Base-by-base conservation (phyloP, 1,140 invertebrate species). In the Latrodectus geometricus region DNA sequence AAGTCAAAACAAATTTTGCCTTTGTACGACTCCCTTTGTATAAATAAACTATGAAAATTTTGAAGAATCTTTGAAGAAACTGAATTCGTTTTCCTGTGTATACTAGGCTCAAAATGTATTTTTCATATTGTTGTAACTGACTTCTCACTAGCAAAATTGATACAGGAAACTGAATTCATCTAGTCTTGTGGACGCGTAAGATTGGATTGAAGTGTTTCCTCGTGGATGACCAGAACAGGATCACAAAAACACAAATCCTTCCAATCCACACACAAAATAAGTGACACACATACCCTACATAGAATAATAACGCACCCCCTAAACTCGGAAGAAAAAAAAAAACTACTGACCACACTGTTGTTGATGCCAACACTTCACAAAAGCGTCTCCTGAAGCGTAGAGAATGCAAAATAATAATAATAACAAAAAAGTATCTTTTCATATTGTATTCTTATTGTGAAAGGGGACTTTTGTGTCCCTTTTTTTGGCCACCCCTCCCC, bases 271-370 rank as follows among this genome's bases (percentile, higher is more conserved):
- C 75, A 77, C 23, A 77, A 23, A 77, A 14, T 52, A 35, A 17
- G 17, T 20, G 65, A 65, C 75, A 65, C 17, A 77, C 52, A 56
- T 77, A 56, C 65, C 65, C 68, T 79, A 79, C 68, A 35, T 61
- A 79, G 77, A 79, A 79, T 79, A 79, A 79, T 69, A 79, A 79
- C 77, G 65, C 35, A 66, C 77, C 61, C 69, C 69, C 15, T 9
- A 21, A 17, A 0, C 14, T n/a, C 12, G 20, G n/a, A 17, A 17
- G 54, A 11, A n/a, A 81, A 75, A 61, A 86, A 86, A 78, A 86
- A 70, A 70, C 74, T 49, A 86, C 77, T 86, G 83, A 86, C 83
- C 83, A 86, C 83, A 86, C 83, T 86, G 77, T 86, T 86, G 83
- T 86, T 74, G 75, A 15, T 78, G 83, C 83, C 83, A 86, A 86